A percentile compares a stretch with the other conserved stretches of the same genome.
phyloP scores from a whole-genome alignment of 1,140 invertebrate species.

The Drosophila mojavensis region DNA sequence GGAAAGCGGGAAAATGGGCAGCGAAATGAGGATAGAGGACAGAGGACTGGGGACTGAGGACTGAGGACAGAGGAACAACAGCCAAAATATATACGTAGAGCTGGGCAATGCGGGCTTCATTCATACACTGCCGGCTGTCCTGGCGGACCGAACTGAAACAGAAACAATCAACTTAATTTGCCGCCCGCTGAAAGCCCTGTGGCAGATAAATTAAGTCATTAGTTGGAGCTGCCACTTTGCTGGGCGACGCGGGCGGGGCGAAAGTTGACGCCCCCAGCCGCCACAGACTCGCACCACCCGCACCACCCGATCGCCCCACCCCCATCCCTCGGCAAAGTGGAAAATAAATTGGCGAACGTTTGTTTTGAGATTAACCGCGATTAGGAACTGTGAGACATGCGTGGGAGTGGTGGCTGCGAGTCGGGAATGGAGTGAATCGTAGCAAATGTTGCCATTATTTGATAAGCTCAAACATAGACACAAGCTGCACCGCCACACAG shows the following conservation, averaged over 20 bases:
- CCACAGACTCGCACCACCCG: not conserved
- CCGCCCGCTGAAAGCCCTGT: conserved; percentile 83
- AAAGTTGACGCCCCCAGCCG: conserved; percentile 48
- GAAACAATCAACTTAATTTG: conserved; percentile 83
- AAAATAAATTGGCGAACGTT: conserved; percentile 84
- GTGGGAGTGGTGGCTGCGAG: not conserved
- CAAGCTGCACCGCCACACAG: conserved; percentile 7
- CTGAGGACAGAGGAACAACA: not conserved
- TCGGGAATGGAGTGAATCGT: conserved; percentile 51
- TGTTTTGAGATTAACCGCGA: conserved; percentile 84
- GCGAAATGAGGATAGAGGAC: not conserved
- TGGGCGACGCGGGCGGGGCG: conserved; percentile 15
- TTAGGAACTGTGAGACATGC: conserved; percentile 63
- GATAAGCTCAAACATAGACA: conserved; percentile 83
- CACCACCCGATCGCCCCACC: not conserved
- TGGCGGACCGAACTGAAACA: conserved; percentile 22
- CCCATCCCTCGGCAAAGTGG: conserved; percentile 62
- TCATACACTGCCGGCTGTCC: not conserved
- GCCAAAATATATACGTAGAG: not conserved
- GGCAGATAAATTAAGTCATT: conserved; percentile 84
- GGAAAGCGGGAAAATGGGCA: not conserved
- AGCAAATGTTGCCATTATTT: conserved; percentile 83
- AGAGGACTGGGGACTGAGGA: not conserved
- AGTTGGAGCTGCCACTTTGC: conserved; percentile 69
- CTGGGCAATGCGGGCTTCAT: conserved; percentile 31